Evolutionary conservation across 1,140 invertebrate species (phyloP).

Genomic region (Brevipalpus yothersi): DNA sequence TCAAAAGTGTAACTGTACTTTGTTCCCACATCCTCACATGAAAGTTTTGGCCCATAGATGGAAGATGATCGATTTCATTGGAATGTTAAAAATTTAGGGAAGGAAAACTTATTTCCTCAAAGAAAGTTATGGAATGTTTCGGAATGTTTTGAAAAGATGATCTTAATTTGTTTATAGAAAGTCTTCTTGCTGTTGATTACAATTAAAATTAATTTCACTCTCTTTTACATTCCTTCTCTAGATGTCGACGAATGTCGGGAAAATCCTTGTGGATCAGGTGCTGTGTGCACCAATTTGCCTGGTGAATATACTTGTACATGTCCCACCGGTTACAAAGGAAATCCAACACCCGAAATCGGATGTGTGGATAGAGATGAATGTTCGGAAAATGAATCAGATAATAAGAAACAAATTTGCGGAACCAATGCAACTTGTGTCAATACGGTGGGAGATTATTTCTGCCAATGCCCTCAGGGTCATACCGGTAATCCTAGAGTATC

Average conservation of each 20-base stretch:
- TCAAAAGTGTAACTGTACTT: no score
- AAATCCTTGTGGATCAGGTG: conserved; percentile 37
- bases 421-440: conserved; percentile 60
- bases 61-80: background rate
- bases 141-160: background rate
- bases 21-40: no score
- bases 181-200: background rate
- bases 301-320: conserved; percentile 47
- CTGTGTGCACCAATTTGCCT: conserved; percentile 37
- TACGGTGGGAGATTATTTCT: conserved; percentile 40
- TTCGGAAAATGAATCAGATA: conserved; percentile 32
- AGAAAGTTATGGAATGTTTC: no score
- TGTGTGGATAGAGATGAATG: conserved; percentile 68
- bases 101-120: no score
- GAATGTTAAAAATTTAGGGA: background rate
- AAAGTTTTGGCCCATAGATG: background rate
- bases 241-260: conserved; percentile 45
- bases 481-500: conserved; percentile 15
- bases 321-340: conserved; percentile 44
- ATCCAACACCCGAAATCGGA: conserved; percentile 25
- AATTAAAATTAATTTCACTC: background rate
- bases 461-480: conserved; percentile 15
- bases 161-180: background rate
- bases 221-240: background rate
- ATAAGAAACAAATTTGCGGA: conserved; percentile 39